Evolutionary conservation across 1,140 invertebrate genomes (phyloP).

Genomic region (Leptestheria dahalacensis): DNA sequence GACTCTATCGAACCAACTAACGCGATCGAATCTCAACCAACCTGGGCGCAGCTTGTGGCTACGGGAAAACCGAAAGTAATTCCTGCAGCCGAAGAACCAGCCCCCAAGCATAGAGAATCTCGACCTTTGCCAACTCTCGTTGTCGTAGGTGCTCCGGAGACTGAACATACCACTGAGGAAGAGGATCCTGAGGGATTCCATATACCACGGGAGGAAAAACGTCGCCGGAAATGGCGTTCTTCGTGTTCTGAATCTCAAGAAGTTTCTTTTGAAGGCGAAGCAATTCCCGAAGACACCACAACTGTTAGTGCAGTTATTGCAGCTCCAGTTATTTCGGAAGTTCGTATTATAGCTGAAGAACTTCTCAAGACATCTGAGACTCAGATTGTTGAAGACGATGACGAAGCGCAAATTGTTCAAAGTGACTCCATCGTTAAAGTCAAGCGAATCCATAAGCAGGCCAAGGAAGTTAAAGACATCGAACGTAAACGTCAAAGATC

Average conservation of each 20-base stretch:
- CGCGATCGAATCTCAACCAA: slow-evolving; percentile 16
- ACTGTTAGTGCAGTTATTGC: slow-evolving; percentile 1
- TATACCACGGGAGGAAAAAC: slow-evolving; percentile 17
- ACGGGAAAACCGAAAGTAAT: slow-evolving; percentile 12
- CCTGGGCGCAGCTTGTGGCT: slow-evolving; percentile 13
- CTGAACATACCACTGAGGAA: slow-evolving; percentile 15
- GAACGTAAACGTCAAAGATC: slow-evolving; percentile 16
- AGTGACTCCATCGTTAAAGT: not conserved
- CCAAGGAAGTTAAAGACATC: slow-evolving; percentile 3
- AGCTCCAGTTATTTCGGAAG: slow-evolving; percentile 17
- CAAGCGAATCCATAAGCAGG: slow-evolving; percentile 5
- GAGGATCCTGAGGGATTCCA: slow-evolving; percentile 21
- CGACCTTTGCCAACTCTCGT: slow-evolving; percentile 12
- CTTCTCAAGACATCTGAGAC: not conserved
- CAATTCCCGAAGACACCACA: not conserved
- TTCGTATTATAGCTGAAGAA: slow-evolving; percentile 16
- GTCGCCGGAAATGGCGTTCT: slow-evolving; percentile 19
- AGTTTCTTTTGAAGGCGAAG: slow-evolving; percentile 17
- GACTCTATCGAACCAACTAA: not conserved
- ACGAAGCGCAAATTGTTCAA: slow-evolving; percentile 4
- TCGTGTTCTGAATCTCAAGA: slow-evolving; percentile 21
- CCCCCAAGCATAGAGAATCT: not conserved
- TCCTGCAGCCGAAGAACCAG: slow-evolving; percentile 2
- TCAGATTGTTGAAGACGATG: slow-evolving; percentile 1
- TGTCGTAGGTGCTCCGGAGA: slow-evolving; percentile 16